Conservation (phyloP, 2,797 vertebrate genomes). For the Spheniscus humboldti region DNA sequence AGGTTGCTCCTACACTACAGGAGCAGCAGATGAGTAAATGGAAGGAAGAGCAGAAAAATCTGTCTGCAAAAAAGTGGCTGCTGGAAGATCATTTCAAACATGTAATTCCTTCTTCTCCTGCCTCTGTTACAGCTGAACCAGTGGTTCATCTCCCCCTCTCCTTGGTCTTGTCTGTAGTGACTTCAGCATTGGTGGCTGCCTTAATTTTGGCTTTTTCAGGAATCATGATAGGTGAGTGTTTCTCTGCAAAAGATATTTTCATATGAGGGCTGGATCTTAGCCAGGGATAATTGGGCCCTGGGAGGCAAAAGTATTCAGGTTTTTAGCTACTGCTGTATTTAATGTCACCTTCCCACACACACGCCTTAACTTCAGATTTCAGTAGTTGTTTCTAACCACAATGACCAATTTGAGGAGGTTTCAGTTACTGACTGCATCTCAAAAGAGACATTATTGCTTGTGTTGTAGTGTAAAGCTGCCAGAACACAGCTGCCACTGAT, state of each 20-base stretch:
- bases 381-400: neutral
- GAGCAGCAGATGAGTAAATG: neutral
- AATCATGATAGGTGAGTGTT: conserved; percentile 95
- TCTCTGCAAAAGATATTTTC: neutral
- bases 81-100: neutral
- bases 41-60: neutral
- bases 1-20: neutral
- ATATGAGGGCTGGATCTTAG: neutral
- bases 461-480: neutral
- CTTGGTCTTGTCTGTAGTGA: conserved; percentile 91
- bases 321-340: neutral
- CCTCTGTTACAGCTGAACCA: conserved; percentile 70
- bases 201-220: conserved; percentile 93
- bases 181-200: conserved; percentile 92
- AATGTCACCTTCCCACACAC: neutral
- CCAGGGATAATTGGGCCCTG: conserved; percentile 6
- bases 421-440: neutral
- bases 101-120: neutral
- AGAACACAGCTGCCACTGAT: neutral
- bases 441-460: neutral
- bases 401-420: neutral
- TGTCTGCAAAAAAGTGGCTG: neutral
- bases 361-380: neutral
- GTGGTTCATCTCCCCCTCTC: conserved; percentile 80
- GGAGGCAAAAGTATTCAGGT: neutral